Evolutionary conservation across 2,113 vertebrate species (phyloP), one percentile per base, ranked within the genome.

Genomic region (Atractosteus spatula): DNA sequence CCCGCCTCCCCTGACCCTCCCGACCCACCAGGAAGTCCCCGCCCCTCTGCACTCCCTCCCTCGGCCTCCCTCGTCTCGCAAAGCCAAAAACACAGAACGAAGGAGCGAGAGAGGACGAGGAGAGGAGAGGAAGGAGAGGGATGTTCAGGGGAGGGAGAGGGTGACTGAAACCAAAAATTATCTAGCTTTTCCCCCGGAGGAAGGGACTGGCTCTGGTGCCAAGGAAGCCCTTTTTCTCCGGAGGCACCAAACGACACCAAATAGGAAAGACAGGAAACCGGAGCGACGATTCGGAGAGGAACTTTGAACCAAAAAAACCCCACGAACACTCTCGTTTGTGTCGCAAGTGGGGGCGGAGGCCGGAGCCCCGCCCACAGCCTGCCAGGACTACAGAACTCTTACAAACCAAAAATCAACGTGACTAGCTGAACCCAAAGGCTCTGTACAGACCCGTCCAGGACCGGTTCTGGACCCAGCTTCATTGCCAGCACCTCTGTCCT

Each of bases 351-450:
- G 47, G 47, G 47, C 5, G 73, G 82, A 81, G 83, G 79, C 14
- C 71, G 88, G 86, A 91, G 91, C 86, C 87, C 90, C 85, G 91
- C 90, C 90, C 90, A 91, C 91, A 93, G 88, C 86, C 81, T 51
- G 10, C 89, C 91, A 89, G 91, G 89, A 91, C 90, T 89, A 93
- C 90, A 92, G 90, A 71, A 65, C 74, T 62, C 56, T 69, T 87
- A 87, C 80, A 90, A 88, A 90, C 87, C 89, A 89, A 92, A 93
- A 90, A 92, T 91, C 83, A 89, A 90, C 91, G 88, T 90, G 89
- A 93, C 92, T 90, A 92, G 91, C 91, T 91, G 92, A 92, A 93
- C 91, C 90, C 90, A 87, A 91, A 90, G 89, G 91, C 91, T 85
- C 80, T 91, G 90, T 92, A 92, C 80, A 84, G 87, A 89, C 82